These are phyloP conservation scores for Conomelus anceps DNA, from an alignment of 2,888 invertebrate species.

Conservation along the genomic window DNA sequence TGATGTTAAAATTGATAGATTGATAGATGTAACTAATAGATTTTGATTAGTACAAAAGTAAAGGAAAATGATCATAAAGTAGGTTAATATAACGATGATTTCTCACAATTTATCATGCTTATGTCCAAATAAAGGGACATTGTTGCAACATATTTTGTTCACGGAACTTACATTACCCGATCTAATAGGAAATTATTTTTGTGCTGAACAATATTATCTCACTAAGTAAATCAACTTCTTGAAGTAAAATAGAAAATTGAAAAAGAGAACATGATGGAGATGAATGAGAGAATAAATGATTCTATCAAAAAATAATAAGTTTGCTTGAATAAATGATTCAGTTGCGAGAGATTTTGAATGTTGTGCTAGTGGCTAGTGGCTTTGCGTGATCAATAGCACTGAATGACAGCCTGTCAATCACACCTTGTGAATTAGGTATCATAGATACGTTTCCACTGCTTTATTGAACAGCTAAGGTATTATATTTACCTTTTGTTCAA, in stretches of 20 bases:
- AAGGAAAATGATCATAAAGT: too few species aligned
- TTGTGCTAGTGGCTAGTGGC: too few species aligned
- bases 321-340: background rate
- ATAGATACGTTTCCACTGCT: too few species aligned
- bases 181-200: background rate
- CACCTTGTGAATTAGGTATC: too few species aligned
- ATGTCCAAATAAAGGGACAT: background rate
- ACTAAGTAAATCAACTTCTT: background rate
- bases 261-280: background rate
- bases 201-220: background rate
- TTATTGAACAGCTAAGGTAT: too few species aligned
- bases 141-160: background rate
- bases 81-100: too few species aligned
- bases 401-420: too few species aligned
- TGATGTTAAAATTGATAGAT: too few species aligned
- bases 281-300: background rate
- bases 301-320: background rate
- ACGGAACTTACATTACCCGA: background rate
- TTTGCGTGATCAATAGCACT: background rate
- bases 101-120: background rate
- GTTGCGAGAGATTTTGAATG: background rate
- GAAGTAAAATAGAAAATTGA: background rate
- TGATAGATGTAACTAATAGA: too few species aligned
- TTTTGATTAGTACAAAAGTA: too few species aligned
- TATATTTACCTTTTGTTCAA: too few species aligned